A percentile compares a stretch with the other conserved stretches of the same genome.
Conservation (phyloP, 2,113 vertebrate genomes). For the Danionella cerebrum region DNA sequence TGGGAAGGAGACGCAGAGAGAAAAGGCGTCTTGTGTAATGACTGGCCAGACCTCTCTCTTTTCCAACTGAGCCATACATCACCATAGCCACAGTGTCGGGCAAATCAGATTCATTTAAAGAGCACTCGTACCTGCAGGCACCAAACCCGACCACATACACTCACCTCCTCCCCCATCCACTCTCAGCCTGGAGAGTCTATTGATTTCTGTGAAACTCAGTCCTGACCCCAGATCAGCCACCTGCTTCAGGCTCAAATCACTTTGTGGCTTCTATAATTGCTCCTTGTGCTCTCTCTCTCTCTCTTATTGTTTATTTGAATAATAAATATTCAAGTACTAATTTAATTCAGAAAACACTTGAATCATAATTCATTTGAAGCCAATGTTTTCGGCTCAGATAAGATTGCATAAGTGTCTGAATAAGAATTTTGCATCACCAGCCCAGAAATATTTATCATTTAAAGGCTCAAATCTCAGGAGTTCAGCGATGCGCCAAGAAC, state of each 20-base stretch:
- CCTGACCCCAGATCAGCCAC: not conserved
- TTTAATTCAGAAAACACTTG: no score
- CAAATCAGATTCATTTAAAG: constrained; percentile 23
- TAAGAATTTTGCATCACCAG: no score
- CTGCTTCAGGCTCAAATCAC: constrained; percentile 22
- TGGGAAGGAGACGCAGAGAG: constrained; percentile 5
- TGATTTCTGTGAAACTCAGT: constrained; percentile 20
- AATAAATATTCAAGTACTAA: no score
- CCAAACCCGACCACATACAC: constrained; percentile 1
- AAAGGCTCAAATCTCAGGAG: no score
- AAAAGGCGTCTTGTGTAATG: not conserved
- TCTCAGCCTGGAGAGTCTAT: constrained; percentile 15
- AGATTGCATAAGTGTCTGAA: no score
- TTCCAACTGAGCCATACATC: constrained; percentile 12
- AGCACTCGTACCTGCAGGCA: constrained; percentile 9
- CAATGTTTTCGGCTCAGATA: no score
- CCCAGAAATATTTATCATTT: no score
- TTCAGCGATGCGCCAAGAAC: no score
- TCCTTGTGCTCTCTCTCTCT: not conserved
- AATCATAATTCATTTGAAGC: no score
- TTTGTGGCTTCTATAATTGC: constrained; percentile 14
- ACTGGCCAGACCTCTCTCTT: not conserved
- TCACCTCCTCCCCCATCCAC: not conserved
- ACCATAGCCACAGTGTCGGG: constrained; percentile 6
- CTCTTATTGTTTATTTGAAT: not conserved